Base-by-base conservation (phyloP, 2,797 vertebrate genomes). In the Adelosebastes latens region DNA sequence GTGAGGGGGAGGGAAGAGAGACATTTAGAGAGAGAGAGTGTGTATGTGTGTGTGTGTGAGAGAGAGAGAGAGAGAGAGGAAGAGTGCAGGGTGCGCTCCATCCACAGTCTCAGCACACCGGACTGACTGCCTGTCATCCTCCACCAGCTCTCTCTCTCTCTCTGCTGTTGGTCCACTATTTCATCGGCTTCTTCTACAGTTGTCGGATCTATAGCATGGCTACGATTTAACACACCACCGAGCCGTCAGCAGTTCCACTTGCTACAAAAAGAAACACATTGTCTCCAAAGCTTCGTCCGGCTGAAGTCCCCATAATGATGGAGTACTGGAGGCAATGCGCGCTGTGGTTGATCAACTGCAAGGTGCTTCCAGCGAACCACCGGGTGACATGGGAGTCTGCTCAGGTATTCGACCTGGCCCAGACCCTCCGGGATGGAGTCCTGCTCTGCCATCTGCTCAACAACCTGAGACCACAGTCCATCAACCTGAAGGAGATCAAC, bases 401-500 rank as follows among this genome's bases (percentile, higher is more conserved):
- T 8, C 98, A 98, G 96, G 98, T 99, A 79, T 99, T 99, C 72
- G 98, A 99, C 93, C 84, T 99, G 94, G 98, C 98, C 8, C 98
- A 99, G 86, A 99, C 97, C 4, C 97, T 99, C 24, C 96, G 98
- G 89, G 98, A 99, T 89, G 98, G 98, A 13, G 98, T 99, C 75
- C 96, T 99, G 5, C 96, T 99, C 31, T 99, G 98, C 90, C 98
- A 99, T 92, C 97, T 99, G 52, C 97, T 99, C 90, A 99, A 99
- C 96, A 99, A 99, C 93, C 95, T 99, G 82, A 94, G 94, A 81
- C 87, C 96, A 52, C 97, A 95, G 86, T 94, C 97, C 93, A 97
- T 99, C 95, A 98, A 99, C 94, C 96, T 99, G 32, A 98, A 97
- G 94, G 98, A 98, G 86, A 99, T 99, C 95, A 99, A 99, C 94